Percentiles rank a stretch among this genome's conserved stretches.
Evolutionary conservation across 2,797 vertebrate species (phyloP).

Genomic region (Cynopterus sphinx): DNA sequence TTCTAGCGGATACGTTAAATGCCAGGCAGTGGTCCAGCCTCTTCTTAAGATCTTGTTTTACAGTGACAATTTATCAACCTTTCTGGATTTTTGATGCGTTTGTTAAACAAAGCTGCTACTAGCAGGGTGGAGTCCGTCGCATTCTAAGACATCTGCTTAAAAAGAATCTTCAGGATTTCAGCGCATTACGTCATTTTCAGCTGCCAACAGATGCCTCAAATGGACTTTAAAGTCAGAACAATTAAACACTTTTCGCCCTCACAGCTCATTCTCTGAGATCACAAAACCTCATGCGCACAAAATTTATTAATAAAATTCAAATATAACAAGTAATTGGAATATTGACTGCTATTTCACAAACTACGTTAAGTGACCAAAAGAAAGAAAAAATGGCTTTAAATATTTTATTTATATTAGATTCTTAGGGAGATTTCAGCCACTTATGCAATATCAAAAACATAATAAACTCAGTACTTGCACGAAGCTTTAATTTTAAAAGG

Average conservation of each 20-base stretch:
- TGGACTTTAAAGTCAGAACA: not conserved
- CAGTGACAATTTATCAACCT: not conserved
- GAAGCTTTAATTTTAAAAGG: not conserved
- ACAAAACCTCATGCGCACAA: not conserved
- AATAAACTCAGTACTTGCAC: not conserved
- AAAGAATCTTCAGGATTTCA: not conserved
- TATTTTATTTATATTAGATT: constrained; percentile 1
- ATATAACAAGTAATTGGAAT: not conserved
- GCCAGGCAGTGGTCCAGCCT: not conserved
- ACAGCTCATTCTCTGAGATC: not conserved
- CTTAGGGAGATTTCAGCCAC: constrained; percentile 7
- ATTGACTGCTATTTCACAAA: not conserved
- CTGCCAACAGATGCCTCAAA: not conserved
- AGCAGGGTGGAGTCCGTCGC: not conserved
- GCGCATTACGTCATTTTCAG: not conserved
- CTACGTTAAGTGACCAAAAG: not conserved
- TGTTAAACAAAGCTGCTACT: not conserved
- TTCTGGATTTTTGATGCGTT: not conserved
- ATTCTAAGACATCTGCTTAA: not conserved
- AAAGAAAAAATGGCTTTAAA: not conserved
- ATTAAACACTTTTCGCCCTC: not conserved
- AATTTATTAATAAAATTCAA: not conserved
- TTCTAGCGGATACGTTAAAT: not conserved
- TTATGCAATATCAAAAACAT: not conserved
- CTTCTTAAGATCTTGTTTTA: not conserved